Conservation (phyloP, 1,140 invertebrate genomes). For the Zophobas atratus region DNA sequence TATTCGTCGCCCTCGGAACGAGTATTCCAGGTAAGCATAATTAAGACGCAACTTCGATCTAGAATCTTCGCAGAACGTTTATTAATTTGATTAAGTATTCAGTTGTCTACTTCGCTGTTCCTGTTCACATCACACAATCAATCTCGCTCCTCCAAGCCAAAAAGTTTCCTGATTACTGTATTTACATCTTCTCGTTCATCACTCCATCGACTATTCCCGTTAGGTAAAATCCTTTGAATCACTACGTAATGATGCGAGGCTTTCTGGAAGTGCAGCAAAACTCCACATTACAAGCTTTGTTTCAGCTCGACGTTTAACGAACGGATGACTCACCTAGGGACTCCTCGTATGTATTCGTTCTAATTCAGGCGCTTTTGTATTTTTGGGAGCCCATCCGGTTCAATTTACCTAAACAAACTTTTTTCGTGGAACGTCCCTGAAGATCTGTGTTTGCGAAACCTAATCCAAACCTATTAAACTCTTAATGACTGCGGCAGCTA, state of each 20-base stretch:
- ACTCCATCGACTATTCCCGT: no score
- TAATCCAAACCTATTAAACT: no score
- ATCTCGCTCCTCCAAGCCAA: no score
- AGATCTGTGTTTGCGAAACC: background rate
- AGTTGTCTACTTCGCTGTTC: background rate
- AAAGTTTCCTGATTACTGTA: background rate
- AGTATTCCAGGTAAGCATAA: constrained; percentile 90
- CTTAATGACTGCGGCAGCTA: background rate
- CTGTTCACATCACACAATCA: no score
- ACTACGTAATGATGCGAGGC: no score
- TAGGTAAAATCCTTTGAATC: no score
- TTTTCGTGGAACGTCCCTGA: background rate
- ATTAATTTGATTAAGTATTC: constrained; percentile 6
- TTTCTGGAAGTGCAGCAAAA: no score
- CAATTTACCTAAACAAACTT: background rate
- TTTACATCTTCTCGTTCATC: background rate
- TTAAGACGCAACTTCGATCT: background rate
- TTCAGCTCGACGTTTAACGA: background rate
- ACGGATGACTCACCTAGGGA: background rate
- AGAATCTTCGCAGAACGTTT: background rate
- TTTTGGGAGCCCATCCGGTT: background rate
- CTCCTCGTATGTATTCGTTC: background rate
- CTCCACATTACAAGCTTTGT: no score
- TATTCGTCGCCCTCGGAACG: constrained; percentile 96
- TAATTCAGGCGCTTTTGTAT: background rate